Evolutionary conservation across 2,888 invertebrate genomes (phyloP), one percentile per base, ranked within the genome.

Genomic region (Cynaeus angustus): DNA sequence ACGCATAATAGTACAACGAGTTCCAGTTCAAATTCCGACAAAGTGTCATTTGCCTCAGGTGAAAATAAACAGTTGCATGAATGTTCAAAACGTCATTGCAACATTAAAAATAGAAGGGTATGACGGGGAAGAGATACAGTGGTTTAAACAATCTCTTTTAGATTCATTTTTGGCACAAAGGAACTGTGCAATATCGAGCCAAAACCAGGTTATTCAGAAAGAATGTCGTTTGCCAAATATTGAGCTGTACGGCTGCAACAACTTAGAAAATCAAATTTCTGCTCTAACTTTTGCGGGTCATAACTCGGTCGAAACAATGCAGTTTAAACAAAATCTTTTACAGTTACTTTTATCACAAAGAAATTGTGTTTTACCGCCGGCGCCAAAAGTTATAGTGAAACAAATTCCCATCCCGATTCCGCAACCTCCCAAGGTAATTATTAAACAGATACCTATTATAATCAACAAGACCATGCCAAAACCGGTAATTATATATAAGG

Each of bases 1-100:
- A 10, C 59, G 21, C 45, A 45, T 72, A 12, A 55, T 72, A 41
- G 28, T 72, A 9, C 70, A 72, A 55, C 16, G 55, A 12, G 55
- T 65, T n/a, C 43, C 43, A 1, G 14, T 43, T 12, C n/a, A 6
- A 16, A 2, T 46, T 3, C 46, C 46, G 8, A 7, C 30, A 4
- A 13, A 53, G 9, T 53, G 52, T 30, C 26, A 14, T 10, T 14
- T 53, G 8, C 52, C 52, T 13, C 12, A 12, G 3, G 13, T 53
- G 33, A 33, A 53, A 13, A 12, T 53, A 30, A 9, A 1, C 2
- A 7, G 7, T 1, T 2, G 37, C 37, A 7, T 2, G 7, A 37
- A 7, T 37, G 37, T 37, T 8, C 1, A 7, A 37, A 8, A 7
- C 2, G 37, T 2, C 2, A 37, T 37, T n/a, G 9, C 8, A 2